phyloP scores from a whole-genome alignment of 1,140 invertebrate species.

The Pissodes strobi region DNA sequence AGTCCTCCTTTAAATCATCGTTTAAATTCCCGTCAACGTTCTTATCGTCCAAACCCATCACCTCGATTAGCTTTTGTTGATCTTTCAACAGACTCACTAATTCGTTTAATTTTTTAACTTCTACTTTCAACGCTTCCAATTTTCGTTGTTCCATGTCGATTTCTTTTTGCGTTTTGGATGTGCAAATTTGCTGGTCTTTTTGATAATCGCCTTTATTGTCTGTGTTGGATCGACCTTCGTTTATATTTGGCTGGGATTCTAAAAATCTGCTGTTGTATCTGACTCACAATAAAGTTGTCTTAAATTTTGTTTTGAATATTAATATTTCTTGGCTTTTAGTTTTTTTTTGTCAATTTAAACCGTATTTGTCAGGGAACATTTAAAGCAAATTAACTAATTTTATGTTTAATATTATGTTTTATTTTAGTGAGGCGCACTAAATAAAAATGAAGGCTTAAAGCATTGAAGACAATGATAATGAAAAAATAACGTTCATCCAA shows the following conservation, averaged over 20 bases:
- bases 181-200: not conserved
- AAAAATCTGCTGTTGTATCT: too few species aligned
- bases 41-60: not conserved
- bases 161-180: constrained; percentile 12
- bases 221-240: not conserved
- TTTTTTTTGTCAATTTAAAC: too few species aligned
- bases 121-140: constrained; percentile 41
- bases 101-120: constrained; percentile 45
- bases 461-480: too few species aligned
- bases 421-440: too few species aligned
- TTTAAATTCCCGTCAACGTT: not conserved
- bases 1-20: not conserved
- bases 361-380: too few species aligned
- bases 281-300: too few species aligned
- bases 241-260: not conserved
- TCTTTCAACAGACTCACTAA: constrained; percentile 45
- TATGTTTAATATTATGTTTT: too few species aligned
- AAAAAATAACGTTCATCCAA: too few species aligned
- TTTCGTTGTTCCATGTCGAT: constrained; percentile 30
- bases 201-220: not conserved
- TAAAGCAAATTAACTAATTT: too few species aligned
- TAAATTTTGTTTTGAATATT: too few species aligned
- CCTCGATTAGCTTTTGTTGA: constrained; percentile 37
- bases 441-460: too few species aligned
- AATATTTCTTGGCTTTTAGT: too few species aligned